phyloP scores from a whole-genome alignment of 2,113 vertebrate species.

The Podarcis raffonei region DNA sequence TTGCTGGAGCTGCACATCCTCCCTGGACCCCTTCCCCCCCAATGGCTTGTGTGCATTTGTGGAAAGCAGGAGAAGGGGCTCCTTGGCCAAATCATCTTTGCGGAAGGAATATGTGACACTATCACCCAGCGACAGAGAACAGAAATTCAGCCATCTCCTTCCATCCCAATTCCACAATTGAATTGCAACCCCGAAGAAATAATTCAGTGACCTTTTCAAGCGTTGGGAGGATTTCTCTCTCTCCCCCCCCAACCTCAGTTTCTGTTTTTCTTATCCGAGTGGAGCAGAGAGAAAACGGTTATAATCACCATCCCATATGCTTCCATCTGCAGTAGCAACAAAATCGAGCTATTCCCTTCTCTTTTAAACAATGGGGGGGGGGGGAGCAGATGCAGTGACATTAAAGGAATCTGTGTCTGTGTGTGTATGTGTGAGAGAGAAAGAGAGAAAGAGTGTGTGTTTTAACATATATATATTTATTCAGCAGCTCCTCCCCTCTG shows the following conservation, averaged over 20 bases:
- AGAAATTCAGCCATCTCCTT: no score
- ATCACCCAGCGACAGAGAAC: background rate
- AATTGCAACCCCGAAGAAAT: background rate
- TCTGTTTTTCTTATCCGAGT: background rate
- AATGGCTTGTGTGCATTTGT: background rate
- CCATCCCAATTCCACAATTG: no score
- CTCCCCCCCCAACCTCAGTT: background rate
- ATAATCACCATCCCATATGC: background rate
- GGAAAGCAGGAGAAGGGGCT: background rate
- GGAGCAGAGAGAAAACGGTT: background rate
- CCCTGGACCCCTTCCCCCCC: background rate
- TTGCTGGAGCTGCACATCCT: background rate
- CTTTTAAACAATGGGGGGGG: background rate
- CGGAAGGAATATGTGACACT: background rate
- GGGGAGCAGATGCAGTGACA: background rate
- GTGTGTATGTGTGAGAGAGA: background rate
- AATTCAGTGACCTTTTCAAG: background rate
- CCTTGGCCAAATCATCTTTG: background rate
- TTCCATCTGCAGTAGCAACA: conserved; percentile 5
- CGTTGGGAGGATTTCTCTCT: background rate
- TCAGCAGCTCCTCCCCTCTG: background rate
- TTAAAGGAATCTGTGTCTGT: background rate
- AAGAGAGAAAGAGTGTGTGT: no score
- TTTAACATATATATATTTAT: no score
- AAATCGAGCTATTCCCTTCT: background rate